Base-by-base conservation (phyloP, 2,888 invertebrate genomes). In the Mesodorylaimus sp. region DNA sequence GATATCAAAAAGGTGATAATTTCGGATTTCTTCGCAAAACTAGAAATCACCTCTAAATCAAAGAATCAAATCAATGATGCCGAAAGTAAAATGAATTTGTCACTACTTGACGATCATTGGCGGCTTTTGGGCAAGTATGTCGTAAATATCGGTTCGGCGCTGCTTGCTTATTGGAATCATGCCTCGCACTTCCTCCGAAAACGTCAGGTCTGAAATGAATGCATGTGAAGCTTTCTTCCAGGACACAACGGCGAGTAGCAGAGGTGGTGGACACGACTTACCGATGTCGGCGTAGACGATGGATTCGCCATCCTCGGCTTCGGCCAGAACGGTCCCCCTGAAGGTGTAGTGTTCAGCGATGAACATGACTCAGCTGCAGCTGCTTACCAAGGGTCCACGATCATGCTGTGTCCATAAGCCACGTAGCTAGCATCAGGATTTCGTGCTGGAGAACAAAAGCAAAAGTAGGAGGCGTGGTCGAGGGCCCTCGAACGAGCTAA, bases 401-500 rank as follows among this genome's bases (percentile, higher is more conserved):
- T 70, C 63, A 79, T 76, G 13, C 84, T 80, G 68, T 91, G 87
- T 0, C 88, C 91, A 76, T 81, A 91, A 13, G 87, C 84, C 38
- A 83, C 76, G 67, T 89, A 93, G 0, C 75, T 75, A 1, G 83
- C 77, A 3, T 67, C 68, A 42, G 62, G 62, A 64, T 80, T 80
- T 54, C 86, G 72, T 1, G 93, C 87, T 0, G 87, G 86, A 45
- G 85, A 81, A 46, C 83, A 77, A 1, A 80, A 77, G 24, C 81
- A 83, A 37, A 88, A 82, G 72, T 78, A 95, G 41, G 63, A 70
- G 72, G 91, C 89, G 66, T 83, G 81, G 70, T 93, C 91, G 29
- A 79, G 73, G 32, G 93, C 89, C 45, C 91, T 74, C 0, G 79
- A 76, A 43, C 83, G 75, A 52, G 79, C 80, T 21, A 93, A 71